Percentiles rank a stretch among this genome's conserved stretches.
phyloP scores from a whole-genome alignment of 1,140 invertebrate species.

The Hypsibius dujardini region DNA sequence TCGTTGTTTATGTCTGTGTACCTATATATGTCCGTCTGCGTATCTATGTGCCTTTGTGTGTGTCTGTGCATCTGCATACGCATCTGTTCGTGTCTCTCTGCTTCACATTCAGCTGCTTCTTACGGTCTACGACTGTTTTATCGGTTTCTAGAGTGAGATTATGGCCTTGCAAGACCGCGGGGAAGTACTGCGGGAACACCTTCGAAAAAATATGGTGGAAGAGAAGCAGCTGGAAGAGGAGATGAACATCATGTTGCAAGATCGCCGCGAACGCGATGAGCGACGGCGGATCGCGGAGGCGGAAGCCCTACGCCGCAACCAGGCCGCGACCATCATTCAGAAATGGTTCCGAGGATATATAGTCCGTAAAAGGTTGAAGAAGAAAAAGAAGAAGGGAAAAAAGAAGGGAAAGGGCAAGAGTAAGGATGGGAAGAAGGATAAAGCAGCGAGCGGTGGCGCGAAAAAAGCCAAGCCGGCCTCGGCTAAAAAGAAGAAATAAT shows the following conservation, averaged over 20 bases:
- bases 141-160: background rate
- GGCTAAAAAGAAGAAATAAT: background rate
- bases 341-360: background rate
- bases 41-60: too few species aligned
- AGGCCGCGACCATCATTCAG: conserved; percentile 6
- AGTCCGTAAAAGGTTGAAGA: background rate
- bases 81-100: too few species aligned
- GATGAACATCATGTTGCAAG: background rate
- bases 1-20: too few species aligned
- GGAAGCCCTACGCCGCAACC: background rate
- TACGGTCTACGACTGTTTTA: too few species aligned
- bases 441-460: background rate
- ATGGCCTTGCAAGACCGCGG: background rate
- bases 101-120: too few species aligned
- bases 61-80: too few species aligned
- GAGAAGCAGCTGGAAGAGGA: background rate
- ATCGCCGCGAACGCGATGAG: conserved; percentile 1
- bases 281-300: background rate
- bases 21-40: too few species aligned
- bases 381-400: background rate
- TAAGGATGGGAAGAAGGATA: background rate
- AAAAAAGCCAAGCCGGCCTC: background rate
- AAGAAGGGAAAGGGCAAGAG: background rate
- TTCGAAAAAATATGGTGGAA: background rate
- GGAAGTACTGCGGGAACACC: background rate